Conservation (phyloP, 2,888 invertebrate species). For the Agrochola circellaris region DNA sequence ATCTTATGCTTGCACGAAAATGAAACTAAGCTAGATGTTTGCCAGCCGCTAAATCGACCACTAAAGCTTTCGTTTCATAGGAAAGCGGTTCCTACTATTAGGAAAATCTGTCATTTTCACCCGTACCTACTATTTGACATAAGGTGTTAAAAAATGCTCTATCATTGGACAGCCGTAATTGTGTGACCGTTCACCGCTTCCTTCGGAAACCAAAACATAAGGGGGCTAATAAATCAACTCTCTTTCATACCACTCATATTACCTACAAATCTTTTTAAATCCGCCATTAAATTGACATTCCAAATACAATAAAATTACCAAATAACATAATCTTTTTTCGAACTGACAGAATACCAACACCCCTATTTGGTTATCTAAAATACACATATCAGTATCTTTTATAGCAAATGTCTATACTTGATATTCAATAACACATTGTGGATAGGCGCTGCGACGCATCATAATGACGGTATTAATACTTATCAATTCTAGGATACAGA, state of each 20-base stretch:
- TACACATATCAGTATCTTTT: constrained; percentile 57
- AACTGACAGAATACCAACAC: constrained; percentile 50
- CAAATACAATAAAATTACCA: constrained; percentile 22
- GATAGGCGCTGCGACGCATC: constrained; percentile 72
- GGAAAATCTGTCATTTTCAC: not conserved
- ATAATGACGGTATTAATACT: constrained; percentile 71
- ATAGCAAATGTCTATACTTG: constrained; percentile 65
- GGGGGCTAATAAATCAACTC: too few relatives aligned
- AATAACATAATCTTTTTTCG: constrained; percentile 31
- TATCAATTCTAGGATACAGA: constrained; percentile 66
- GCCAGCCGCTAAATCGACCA: not conserved
- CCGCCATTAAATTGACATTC: not conserved
- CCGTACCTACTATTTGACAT: too few relatives aligned
- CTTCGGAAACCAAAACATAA: too few relatives aligned
- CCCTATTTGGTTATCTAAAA: constrained; percentile 69
- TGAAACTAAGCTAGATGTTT: too few relatives aligned
- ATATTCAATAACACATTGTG: constrained; percentile 71
- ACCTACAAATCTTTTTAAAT: not conserved
- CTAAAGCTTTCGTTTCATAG: not conserved
- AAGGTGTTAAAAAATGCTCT: too few relatives aligned
- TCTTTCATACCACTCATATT: not conserved
- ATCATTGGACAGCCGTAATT: not conserved
- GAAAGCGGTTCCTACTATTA: not conserved
- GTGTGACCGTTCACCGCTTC: too few relatives aligned
- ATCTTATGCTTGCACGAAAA: too few relatives aligned